Percentiles rank a stretch among this genome's conserved stretches.
Evolutionary conservation across 2,797 vertebrate species (phyloP).

Genomic region (Karalla daura): DNA sequence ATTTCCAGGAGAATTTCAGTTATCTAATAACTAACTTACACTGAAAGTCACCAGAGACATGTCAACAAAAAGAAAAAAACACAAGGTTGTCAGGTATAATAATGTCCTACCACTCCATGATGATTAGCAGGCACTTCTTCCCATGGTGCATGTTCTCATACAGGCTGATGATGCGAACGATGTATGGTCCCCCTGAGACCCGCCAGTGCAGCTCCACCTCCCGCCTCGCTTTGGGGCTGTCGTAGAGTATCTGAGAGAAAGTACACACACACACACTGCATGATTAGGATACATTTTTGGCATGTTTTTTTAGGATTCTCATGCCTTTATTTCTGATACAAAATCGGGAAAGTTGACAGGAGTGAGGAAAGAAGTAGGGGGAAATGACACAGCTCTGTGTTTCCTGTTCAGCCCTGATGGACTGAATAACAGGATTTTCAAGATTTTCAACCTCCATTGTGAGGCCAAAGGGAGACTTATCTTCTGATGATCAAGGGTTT

Average conservation of each 20-base stretch:
- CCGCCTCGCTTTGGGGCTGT: slow-evolving; percentile 94
- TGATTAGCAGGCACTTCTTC: slow-evolving; percentile 96
- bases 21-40: background rate
- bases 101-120: slow-evolving; percentile 95
- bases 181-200: slow-evolving; percentile 92
- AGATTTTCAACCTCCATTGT: too few species aligned
- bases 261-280: background rate
- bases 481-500: too few species aligned
- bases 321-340: too few species aligned
- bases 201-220: slow-evolving; percentile 96
- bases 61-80: background rate
- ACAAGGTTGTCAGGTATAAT: background rate
- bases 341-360: too few species aligned
- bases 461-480: too few species aligned
- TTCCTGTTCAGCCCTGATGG: too few species aligned
- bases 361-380: too few species aligned
- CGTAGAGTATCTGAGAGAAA: slow-evolving; percentile 92
- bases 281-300: too few species aligned
- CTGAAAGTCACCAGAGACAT: too few species aligned
- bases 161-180: slow-evolving; percentile 92
- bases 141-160: slow-evolving; percentile 97
- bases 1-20: background rate
- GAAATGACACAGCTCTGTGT: too few species aligned
- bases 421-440: too few species aligned
- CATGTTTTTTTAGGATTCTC: too few species aligned